Percentiles rank a stretch among this genome's conserved stretches.
These are phyloP conservation scores for Hoplodrina ambigua DNA, from an alignment of 2,888 invertebrate species.

Conservation along the genomic window DNA sequence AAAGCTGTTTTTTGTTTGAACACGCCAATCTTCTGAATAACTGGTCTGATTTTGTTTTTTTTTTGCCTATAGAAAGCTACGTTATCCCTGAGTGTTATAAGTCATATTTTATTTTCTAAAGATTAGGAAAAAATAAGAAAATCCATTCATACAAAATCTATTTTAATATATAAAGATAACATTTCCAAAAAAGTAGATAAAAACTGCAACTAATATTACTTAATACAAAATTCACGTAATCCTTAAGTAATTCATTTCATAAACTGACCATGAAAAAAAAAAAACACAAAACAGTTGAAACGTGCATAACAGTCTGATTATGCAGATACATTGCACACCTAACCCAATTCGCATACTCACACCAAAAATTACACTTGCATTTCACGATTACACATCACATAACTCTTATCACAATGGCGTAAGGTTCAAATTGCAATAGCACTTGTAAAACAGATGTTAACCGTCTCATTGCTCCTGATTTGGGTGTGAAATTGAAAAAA, in stretches of 20 bases:
- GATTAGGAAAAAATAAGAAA: too few species aligned
- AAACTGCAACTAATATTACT: background rate
- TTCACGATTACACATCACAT: background rate
- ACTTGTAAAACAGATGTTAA: constrained; percentile 27
- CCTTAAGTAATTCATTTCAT: constrained; percentile 41
- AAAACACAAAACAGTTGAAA: constrained; percentile 22
- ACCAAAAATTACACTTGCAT: constrained; percentile 28
- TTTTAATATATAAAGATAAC: too few species aligned
- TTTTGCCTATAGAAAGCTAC: too few species aligned
- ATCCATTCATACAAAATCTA: too few species aligned
- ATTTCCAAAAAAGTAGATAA: background rate
- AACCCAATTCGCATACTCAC: constrained; percentile 55
- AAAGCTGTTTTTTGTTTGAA: too few species aligned
- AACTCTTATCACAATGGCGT: background rate
- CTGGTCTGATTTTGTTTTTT: too few species aligned
- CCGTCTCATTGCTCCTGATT: constrained; percentile 40
- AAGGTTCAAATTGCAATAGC: constrained; percentile 22
- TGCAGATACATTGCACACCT: constrained; percentile 50
- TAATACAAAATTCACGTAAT: constrained; percentile 27
- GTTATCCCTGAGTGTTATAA: too few species aligned
- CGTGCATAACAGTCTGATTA: constrained; percentile 37
- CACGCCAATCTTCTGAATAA: too few species aligned
- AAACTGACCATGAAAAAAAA: constrained; percentile 37
- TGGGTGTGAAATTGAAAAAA: constrained; percentile 37
- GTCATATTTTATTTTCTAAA: too few species aligned